phyloP scores from a whole-genome alignment of 2,888 invertebrate species.

The Trissolcus japonicus region DNA sequence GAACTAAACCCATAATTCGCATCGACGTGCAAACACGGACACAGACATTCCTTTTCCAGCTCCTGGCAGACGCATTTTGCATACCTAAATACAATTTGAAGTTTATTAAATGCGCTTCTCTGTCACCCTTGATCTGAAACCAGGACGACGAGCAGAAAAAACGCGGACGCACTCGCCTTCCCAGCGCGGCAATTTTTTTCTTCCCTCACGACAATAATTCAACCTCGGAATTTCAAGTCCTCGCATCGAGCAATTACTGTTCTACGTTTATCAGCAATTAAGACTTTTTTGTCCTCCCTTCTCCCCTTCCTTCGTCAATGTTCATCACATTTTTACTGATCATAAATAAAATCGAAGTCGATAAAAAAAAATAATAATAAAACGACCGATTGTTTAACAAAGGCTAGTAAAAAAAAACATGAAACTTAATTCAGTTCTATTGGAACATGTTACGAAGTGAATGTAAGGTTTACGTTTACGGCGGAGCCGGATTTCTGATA shows the following conservation, averaged over 20 bases:
- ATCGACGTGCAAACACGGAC: slow-evolving; percentile 50
- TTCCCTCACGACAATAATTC: slow-evolving; percentile 26
- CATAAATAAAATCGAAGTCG: no score
- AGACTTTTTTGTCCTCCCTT: background rate
- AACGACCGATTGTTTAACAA: background rate
- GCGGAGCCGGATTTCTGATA: slow-evolving; percentile 25
- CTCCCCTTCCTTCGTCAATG: no score
- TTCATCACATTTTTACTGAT: no score
- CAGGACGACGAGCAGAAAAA: slow-evolving; percentile 14
- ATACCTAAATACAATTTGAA: slow-evolving; percentile 50
- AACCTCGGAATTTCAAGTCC: slow-evolving; percentile 19
- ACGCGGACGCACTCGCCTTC: slow-evolving; percentile 3
- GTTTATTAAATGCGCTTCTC: slow-evolving; percentile 49
- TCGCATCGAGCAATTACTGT: background rate
- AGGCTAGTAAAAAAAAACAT: slow-evolving; percentile 5
- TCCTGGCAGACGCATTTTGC: slow-evolving; percentile 42
- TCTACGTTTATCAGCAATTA: slow-evolving; percentile 11
- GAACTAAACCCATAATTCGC: slow-evolving; percentile 51
- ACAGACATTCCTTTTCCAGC: slow-evolving; percentile 49
- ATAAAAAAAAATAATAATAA: no score
- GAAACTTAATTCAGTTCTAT: slow-evolving; percentile 26
- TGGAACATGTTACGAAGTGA: slow-evolving; percentile 21
- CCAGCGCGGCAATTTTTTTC: background rate
- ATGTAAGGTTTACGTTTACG: slow-evolving; percentile 26
- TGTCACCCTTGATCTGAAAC: slow-evolving; percentile 39